Base-by-base conservation (phyloP, 2,113 vertebrate species). In the Solea senegalensis region DNA sequence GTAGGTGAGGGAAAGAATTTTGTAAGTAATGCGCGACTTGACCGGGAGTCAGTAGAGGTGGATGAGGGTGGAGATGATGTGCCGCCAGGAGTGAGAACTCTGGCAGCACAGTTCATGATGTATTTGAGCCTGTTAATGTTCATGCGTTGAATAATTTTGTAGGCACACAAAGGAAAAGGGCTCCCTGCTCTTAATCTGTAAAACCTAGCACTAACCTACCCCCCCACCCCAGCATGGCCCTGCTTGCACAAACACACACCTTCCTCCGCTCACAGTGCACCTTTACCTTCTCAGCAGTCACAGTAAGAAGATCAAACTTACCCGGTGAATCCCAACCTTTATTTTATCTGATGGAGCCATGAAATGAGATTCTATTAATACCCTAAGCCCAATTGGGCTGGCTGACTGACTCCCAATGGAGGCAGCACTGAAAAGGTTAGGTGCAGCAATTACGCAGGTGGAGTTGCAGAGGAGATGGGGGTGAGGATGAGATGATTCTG, bases 281-380 rank as follows among this genome's bases (percentile, higher is more conserved):
- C 48, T 76, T 86, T 81, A 82, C 76, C 78, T 78, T 78, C 83
- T 84, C 86, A 83, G 87, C 87, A 91, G 86, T 88, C 48, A 27
- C 85, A 77, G 86, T 90, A 92, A 92, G 90, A 89, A 90, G 86
- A 90, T 90, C 90, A 90, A 90, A 92, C 90, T 90, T 89, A 86
- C 82, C 90, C 72, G 15, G 74, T 86, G 86, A 89, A 91, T 92
- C 88, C 89, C 89, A 91, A 92, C 91, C 91, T 93, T 92, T 94
- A 91, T 94, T 94, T 93, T 91, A 93, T 92, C 86, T 77, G 83
- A 89, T 75, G 78, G 83, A 84, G 86, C 89, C 88, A 91, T 90
- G 89, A 94, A 93, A 92, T 92, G 89, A 93, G 93, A 86, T 90
- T 91, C 90, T 94, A 94, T 93, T 94, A 94, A 94, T 94, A 93